Evolutionary conservation across 2,113 vertebrate species (phyloP).

Genomic region (Eira barbara): DNA sequence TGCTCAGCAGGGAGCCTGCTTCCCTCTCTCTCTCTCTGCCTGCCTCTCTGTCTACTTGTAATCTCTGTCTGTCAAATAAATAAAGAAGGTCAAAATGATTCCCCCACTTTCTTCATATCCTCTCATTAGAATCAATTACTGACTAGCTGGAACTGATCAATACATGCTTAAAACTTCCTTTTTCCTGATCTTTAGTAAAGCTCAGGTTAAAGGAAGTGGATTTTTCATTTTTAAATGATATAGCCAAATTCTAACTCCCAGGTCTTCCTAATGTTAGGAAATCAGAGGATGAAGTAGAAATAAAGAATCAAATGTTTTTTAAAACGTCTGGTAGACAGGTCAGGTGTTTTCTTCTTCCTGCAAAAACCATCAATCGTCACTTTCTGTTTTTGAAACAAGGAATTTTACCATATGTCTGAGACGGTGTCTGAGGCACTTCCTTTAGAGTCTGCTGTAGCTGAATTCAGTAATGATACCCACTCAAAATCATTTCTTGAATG

Average conservation of each 20-base stretch:
- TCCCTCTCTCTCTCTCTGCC: too few relatives aligned
- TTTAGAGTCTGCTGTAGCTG: neutral
- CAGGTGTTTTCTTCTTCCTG: neutral
- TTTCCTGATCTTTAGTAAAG: neutral
- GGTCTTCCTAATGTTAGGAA: neutral
- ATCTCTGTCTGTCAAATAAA: too few relatives aligned
- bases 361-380: neutral
- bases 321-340: neutral
- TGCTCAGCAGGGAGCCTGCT: too few relatives aligned
- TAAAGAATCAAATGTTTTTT: neutral
- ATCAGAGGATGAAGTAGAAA: neutral
- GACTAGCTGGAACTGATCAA: neutral
- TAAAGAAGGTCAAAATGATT: neutral
- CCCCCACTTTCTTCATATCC: neutral
- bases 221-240: neutral
- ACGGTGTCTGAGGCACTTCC: neutral
- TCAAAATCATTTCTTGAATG: neutral
- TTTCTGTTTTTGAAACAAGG: neutral
- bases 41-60: too few relatives aligned
- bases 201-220: neutral
- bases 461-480: neutral
- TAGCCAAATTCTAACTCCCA: neutral
- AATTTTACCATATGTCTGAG: neutral
- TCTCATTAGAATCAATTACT: neutral
- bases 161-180: neutral